Evolutionary conservation across 1,140 invertebrate genomes (phyloP), one percentile per base, ranked within the genome.

Genomic region (Euwallacea fornicatus): DNA sequence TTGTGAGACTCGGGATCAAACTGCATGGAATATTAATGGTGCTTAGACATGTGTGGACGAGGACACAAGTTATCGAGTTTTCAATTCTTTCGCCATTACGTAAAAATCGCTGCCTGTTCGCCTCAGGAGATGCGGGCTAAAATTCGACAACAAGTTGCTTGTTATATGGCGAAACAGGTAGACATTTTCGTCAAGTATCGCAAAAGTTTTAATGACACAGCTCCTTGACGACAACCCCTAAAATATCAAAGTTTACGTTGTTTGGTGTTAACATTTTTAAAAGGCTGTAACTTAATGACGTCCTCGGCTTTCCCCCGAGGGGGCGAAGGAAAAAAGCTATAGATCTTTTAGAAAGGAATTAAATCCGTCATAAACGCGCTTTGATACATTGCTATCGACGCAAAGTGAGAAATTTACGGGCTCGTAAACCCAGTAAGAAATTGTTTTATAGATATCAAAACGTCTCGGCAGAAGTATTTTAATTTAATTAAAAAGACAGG

Each of bases 401-500:
- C 42, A 61, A 61, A 47, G 58, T 54, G 53, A n/a, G 42, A 46
- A 69, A 66, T 61, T 60, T 61, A 69, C 54, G 33, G 42, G 58
- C 11, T 69, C 66, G 66, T 69, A 69, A 69, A 69, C 54, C 54
- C 58, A 50, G 50, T n/a, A 10, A 33, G 55, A 58, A 69, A 61
- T 69, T 61, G 66, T 69, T 69, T 66, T 69, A 69, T 69, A 55
- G 46, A 54, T 60, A 69, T 69, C 66, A 47, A 50, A 69, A 59
- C 56, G 61, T 59, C 58, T 69, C 66, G 41, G 21, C 59, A 42
- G 15, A 69, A 69, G 66, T 59, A 62, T 41, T 62, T 62, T 56
- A 69, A 69, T 69, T 69, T 61, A 69, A 69, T 69, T 69, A 69
- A 69, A 69, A 69, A 69, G 59, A 62, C 42, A 54, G 58, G 42